Base-by-base conservation (phyloP, 2,888 invertebrate species). In the Eilema sororculum region DNA sequence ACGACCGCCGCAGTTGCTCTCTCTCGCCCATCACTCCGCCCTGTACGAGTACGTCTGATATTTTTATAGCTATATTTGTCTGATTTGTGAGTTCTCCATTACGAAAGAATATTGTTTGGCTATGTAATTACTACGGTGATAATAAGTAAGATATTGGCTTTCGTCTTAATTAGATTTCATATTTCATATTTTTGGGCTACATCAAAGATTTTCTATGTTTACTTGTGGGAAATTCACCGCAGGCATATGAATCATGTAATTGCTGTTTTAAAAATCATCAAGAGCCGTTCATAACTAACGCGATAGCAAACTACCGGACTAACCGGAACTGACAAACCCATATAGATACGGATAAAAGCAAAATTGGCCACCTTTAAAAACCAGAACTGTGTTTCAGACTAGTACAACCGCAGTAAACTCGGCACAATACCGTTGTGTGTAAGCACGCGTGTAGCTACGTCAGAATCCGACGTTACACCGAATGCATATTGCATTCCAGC, bases 51-150 rank as follows among this genome's bases (percentile, higher is more conserved):
- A 28, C 37, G 41, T 64, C 81, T 79, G 83, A 74, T 67, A 69
- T 71, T 73, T 71, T 70, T 69, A 76, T 56, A 1, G 67, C 67
- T 59, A 74, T 77, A 74, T 77, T 71, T 71, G 67, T 77, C 77
- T 80, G 78, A 68, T 79, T 77, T 61, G 67, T 68, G 58, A 63
- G 67, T 68, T 74, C 74, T 72, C 71, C 8, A 65, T 65, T 57
- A 69, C 69, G 59, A 24, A 37, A 24, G 62, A 62, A 37, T 24
- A 22, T 62, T 24, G 13, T 62, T 22, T 62, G 13, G 9, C 16
- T 52, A 64, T 20, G 16, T 28, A 46, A 52, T 16, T 64, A 64
- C 24, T 25, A n/a, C 52, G 20, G 52, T n/a, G 52, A 52, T 52
- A 52, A n/a, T 52, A 52, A 52, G 52, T 52, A 52, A 52, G 52